These are phyloP conservation scores for Smutsia temminckii DNA, from an alignment of 2,797 vertebrate genomes.

Conservation along the genomic window DNA sequence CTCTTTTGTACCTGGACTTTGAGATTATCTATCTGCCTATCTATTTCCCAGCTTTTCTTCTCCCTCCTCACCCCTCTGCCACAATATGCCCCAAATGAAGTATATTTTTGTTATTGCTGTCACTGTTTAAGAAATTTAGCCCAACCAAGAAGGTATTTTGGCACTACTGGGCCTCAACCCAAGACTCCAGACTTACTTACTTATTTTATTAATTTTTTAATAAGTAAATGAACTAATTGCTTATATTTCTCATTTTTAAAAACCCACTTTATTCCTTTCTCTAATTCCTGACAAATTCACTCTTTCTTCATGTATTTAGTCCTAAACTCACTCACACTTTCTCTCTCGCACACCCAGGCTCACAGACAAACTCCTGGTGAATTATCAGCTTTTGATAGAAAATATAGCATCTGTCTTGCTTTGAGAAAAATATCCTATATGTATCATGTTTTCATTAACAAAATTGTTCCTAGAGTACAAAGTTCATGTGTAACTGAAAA, in stretches of 20 bases:
- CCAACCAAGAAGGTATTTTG: neutral
- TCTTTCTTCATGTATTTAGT: neutral
- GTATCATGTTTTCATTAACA: neutral
- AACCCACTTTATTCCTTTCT: neutral
- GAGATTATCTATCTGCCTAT: neutral
- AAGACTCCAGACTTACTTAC: neutral
- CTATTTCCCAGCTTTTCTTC: neutral
- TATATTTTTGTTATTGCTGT: neutral
- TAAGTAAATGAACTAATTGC: neutral
- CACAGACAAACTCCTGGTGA: neutral
- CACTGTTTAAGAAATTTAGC: neutral
- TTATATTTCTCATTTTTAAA: neutral
- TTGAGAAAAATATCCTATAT: neutral
- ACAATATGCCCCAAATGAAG: neutral
- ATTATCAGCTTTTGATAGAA: neutral
- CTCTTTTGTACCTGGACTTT: neutral
- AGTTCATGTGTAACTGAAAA: neutral
- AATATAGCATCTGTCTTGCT: neutral
- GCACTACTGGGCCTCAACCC: neutral
- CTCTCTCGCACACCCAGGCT: neutral
- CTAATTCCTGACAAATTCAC: neutral
- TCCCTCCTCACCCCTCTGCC: neutral
- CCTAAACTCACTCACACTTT: neutral
- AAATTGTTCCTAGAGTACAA: neutral
- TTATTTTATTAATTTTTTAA: neutral